Evolutionary conservation across 2,888 invertebrate genomes (phyloP), one percentile per base, ranked within the genome.

Genomic region (Tryphoninae sp.): DNA sequence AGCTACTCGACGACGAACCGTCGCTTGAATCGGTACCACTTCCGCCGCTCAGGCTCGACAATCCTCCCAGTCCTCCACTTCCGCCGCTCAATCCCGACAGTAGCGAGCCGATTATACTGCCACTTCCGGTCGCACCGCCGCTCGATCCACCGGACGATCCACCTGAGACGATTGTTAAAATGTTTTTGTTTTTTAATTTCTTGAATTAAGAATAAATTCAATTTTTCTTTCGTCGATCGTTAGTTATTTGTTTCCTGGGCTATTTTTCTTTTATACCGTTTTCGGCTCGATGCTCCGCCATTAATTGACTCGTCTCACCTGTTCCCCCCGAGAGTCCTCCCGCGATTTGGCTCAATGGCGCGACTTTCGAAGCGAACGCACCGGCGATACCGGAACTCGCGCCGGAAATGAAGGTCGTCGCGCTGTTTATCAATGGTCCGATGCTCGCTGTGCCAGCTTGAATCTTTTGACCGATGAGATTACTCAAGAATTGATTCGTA

Each of bases 401-500:
- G 8, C 86, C 83, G 1, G 88, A 74, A n/a, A 89, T 92, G 92
- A 84, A 94, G 90, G 90, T 94, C 53, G 95, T 95, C 62, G 96
- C 93, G 19, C 95, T 92, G 86, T 95, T 95, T 71, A 96, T 93
- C 6, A 93, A 84, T 0, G 94, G 94, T 0, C 92, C 93, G 8
- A 93, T 92, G 26, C 93, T 92, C 76, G 92, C 92, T 19, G 93
- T 88, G 88, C 96, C 95, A 22, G 95, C 95, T 65, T 95, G 95
- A 78, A 96, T 94, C 59, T 96, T 95, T 83, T 95, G 95, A 0
- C 95, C 94, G 85, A 96, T 93, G 74, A 96, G 92, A 23, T 95
- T 94, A 83, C 94, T 94, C 80, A 96, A 93, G 58, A 93, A 93
- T 75, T 93, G 93, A 22, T 92, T 89, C 19, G 95, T 94, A 1